Evolutionary conservation across 2,113 vertebrate genomes (phyloP), one percentile per base, ranked within the genome.

Genomic region (Morone chrysops): DNA sequence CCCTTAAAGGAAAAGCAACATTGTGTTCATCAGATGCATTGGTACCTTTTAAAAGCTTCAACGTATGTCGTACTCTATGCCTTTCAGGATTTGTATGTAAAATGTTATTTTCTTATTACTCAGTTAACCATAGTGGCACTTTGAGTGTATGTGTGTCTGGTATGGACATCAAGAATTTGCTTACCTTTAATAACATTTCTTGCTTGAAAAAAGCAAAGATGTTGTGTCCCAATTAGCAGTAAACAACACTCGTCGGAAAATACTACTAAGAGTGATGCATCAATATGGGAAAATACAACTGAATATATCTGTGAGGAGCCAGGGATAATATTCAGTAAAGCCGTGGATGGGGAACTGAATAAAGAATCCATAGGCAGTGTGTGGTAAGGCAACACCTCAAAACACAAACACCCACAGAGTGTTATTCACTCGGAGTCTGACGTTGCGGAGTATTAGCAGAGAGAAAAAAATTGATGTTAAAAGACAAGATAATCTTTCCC

Each of bases 41-140:
- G 17, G 1, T 38, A 45, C 68, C 61, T 54, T 63, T 53, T 62
- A 51, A 80, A 70, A 70, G 13, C 7, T 31, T 31, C 31, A 31
- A 31, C 17, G 6, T 56, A 48, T 61, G 0, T 43, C 14, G 31
- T 47, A 14, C 12, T 41, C 38, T 69, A 1, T 51, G 41, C 8
- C 4, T 72, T 78, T 70, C 63, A 18, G 40, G 25, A 68, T 63
- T 63, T 62, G 12, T 57, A 51, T 7, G 48, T 36, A 7, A 74
- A 51, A 62, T 70, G 18, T 45, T 14, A 43, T 51, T 61, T 60
- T 62, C 47, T 13, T 0, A 60, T 31, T n/a, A n/a, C 40, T 59
- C 14, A 0, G 4, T 43, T 66, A 25, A 22, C 40, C 6, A 22
- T 1, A 31, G 59, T 12, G 25, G 9, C 16, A 0, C 4, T 59